Evolutionary conservation across 2,888 invertebrate species (phyloP).

Genomic region (Melieria picta): DNA sequence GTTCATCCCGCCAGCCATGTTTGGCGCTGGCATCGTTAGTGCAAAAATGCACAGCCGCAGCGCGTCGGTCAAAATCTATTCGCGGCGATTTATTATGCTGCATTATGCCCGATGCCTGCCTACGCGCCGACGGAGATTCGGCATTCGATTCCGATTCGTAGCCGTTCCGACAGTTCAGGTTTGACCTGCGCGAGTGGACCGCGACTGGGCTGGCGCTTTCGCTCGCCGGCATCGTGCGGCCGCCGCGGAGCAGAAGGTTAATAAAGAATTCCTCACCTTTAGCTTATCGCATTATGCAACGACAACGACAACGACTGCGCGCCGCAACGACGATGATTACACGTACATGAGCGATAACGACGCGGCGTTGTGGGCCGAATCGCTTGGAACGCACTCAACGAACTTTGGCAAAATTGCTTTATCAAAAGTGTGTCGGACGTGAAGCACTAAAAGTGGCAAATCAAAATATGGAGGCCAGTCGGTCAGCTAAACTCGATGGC

Average conservation of each 20-base stretch:
- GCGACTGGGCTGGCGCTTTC: too few species aligned
- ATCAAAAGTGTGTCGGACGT: constrained; percentile 11
- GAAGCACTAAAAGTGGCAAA: neutral
- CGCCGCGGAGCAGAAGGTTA: constrained; percentile 24
- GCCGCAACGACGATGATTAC: neutral
- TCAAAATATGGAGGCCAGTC: too few species aligned
- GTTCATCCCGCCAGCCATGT: constrained; percentile 45
- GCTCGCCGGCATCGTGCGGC: neutral
- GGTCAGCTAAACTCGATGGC: too few species aligned
- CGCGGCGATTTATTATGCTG: constrained; percentile 38
- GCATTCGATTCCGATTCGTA: constrained; percentile 36
- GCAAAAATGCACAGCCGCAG: neutral
- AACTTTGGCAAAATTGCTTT: constrained; percentile 12
- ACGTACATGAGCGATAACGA: neutral
- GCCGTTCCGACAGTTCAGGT: constrained; percentile 48
- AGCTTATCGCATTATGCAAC: constrained; percentile 23
- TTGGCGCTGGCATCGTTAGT: constrained; percentile 11
- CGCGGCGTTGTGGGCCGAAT: neutral
- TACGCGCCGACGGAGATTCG: neutral
- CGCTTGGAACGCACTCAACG: too few species aligned
- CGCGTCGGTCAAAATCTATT: constrained; percentile 23
- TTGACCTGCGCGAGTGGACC: constrained; percentile 41
- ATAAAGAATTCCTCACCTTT: constrained; percentile 34
- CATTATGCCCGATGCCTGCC: constrained; percentile 6
- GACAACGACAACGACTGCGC: neutral